Conservation (phyloP, 2,797 vertebrate genomes). For the Mycteria americana region DNA sequence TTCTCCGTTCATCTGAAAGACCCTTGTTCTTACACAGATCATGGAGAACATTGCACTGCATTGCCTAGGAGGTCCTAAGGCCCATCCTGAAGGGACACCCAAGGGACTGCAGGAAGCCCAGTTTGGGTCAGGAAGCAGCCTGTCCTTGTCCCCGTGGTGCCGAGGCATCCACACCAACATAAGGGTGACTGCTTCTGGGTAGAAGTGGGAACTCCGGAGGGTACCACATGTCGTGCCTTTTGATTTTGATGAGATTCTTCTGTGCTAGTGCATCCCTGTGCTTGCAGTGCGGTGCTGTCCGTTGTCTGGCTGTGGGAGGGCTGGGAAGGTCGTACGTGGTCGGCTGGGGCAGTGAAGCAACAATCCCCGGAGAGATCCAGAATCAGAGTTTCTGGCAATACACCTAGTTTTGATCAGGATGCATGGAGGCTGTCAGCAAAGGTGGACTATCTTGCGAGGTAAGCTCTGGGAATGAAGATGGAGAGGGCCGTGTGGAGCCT, state of each 20-base stretch:
- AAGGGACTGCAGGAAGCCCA: neutral
- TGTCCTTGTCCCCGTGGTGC: neutral
- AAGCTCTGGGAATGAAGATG: neutral
- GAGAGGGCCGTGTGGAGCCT: neutral
- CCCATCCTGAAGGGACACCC: neutral
- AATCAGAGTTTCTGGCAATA: neutral
- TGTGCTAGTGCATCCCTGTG: neutral
- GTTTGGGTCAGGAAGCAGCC: neutral
- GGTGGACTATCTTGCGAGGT: neutral
- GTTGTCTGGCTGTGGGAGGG: neutral
- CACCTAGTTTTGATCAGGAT: neutral
- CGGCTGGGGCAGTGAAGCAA: neutral
- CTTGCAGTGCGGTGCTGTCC: neutral
- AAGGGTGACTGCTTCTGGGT: neutral
- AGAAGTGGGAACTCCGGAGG: neutral
- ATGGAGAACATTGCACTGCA: neutral
- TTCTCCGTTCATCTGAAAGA: neutral
- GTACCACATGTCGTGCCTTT: accelerated
- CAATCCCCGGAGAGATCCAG: neutral
- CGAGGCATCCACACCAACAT: neutral
- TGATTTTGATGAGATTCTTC: neutral
- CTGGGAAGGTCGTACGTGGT: neutral
- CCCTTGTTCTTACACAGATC: neutral
- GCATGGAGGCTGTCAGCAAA: neutral
- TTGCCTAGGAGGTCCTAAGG: neutral